These are phyloP conservation scores for Brachionus calyciflorus DNA, from an alignment of 1,140 invertebrate species.

Conservation along the genomic window DNA sequence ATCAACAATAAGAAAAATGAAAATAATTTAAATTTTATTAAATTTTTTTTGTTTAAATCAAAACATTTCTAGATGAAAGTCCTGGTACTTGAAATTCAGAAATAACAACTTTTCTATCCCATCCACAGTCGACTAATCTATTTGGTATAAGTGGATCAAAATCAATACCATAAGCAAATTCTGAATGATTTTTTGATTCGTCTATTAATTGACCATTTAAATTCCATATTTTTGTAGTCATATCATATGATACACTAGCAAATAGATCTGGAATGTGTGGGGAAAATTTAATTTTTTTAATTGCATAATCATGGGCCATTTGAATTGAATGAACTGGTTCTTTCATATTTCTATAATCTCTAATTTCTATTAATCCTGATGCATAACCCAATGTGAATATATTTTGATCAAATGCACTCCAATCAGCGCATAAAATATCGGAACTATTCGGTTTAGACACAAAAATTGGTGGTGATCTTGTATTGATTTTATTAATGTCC, in stretches of 20 bases:
- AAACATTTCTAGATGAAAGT: conserved; percentile 1
- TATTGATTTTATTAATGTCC: conserved; percentile 4
- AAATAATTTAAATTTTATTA: not conserved
- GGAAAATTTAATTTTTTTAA: conserved; percentile 38
- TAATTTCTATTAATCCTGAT: conserved; percentile 32
- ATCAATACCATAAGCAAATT: conserved; percentile 34
- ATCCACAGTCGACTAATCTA: conserved; percentile 37
- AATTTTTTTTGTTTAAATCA: not conserved
- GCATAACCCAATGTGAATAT: conserved; percentile 29
- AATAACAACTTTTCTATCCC: conserved; percentile 45
- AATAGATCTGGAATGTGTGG: conserved; percentile 28
- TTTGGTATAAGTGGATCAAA: conserved; percentile 37
- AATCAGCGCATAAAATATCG: conserved; percentile 16
- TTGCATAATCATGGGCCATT: conserved; percentile 29
- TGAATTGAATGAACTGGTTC: not conserved
- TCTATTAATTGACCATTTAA: not conserved
- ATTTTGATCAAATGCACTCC: conserved; percentile 20
- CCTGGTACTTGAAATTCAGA: conserved; percentile 41
- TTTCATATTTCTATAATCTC: conserved; percentile 28
- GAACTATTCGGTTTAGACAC: not conserved
- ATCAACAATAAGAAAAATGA: not conserved
- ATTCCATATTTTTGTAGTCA: conserved; percentile 45
- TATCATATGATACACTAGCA: conserved; percentile 32
- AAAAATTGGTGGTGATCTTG: conserved; percentile 17
- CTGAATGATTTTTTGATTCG: conserved; percentile 17